These are phyloP conservation scores for Sebastes hubbsi DNA, from an alignment of 2,797 vertebrate species.

Conservation along the genomic window DNA sequence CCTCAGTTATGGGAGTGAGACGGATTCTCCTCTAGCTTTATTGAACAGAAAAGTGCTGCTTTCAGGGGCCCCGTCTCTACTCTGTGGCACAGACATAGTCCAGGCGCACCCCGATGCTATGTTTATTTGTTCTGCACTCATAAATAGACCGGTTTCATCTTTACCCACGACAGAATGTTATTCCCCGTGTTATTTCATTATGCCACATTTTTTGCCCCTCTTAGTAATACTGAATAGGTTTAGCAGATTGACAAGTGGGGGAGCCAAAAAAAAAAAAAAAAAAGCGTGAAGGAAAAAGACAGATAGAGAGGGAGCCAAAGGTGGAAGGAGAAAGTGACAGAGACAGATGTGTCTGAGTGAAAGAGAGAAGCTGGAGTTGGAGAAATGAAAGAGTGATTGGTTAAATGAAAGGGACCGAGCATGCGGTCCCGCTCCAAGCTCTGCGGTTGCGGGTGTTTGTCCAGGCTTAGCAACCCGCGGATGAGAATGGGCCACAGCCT, in stretches of 20 bases:
- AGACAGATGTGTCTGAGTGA: constrained; percentile 58
- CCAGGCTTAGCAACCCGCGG: constrained; percentile 59
- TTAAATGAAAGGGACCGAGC: constrained; percentile 63
- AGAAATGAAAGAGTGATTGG: constrained; percentile 59
- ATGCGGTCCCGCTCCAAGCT: constrained; percentile 30
- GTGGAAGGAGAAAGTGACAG: constrained; percentile 55
- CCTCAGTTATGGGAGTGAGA: constrained; percentile 21
- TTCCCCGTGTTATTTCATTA: constrained; percentile 56
- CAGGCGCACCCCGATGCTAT: constrained; percentile 29
- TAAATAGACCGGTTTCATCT: constrained; percentile 54
- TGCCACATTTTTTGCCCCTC: constrained; percentile 52
- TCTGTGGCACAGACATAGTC: constrained; percentile 29
- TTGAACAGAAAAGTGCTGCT: constrained; percentile 15
- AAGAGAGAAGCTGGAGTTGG: constrained; percentile 23
- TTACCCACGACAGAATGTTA: constrained; percentile 40
- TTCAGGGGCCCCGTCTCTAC: constrained; percentile 17
- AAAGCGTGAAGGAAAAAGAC: constrained; percentile 46
- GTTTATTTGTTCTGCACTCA: constrained; percentile 52
- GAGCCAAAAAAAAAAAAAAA: constrained; percentile 38
- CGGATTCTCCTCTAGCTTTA: constrained; percentile 20
- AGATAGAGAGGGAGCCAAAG: constrained; percentile 58
- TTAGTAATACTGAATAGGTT: constrained; percentile 62
- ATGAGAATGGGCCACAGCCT: constrained; percentile 49
- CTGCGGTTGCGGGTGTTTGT: constrained; percentile 68
- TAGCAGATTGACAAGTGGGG: constrained; percentile 57